These are phyloP conservation scores for Clanis bilineata DNA, from an alignment of 2,888 invertebrate species.

Conservation along the genomic window DNA sequence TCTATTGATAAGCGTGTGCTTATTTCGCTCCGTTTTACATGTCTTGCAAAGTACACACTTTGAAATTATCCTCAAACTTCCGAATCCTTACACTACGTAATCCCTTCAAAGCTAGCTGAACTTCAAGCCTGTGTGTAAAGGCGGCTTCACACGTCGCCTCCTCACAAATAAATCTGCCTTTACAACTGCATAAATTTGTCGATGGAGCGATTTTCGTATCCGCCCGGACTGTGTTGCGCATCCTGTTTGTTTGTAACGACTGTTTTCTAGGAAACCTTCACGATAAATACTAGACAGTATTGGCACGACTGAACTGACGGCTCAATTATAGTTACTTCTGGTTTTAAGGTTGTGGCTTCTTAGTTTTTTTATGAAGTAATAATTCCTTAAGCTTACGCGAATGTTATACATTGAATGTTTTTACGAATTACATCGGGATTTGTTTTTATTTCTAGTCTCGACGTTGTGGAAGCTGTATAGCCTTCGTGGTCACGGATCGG, in stretches of 20 bases:
- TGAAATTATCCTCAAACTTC: not conserved
- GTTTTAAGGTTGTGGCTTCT: not conserved
- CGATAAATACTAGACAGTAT: conserved; percentile 32
- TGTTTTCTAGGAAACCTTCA: conserved; percentile 47
- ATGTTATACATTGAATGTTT: no score
- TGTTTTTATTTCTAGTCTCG: no score
- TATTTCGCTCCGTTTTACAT: conserved; percentile 13
- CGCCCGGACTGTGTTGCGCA: conserved; percentile 62
- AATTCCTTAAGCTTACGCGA: no score
- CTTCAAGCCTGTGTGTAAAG: conserved; percentile 34
- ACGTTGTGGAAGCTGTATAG: no score
- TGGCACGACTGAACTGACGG: conserved; percentile 23
- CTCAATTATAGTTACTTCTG: not conserved
- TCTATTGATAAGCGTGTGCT: no score
- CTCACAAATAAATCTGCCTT: conserved; percentile 70
- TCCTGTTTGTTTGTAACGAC: conserved; percentile 62
- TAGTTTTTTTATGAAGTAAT: not conserved
- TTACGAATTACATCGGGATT: no score
- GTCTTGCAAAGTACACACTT: no score
- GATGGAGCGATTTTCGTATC: conserved; percentile 74
- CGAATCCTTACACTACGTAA: conserved; percentile 3
- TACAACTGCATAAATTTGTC: conserved; percentile 79
- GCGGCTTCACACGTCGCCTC: conserved; percentile 63
- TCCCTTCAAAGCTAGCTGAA: conserved; percentile 9
- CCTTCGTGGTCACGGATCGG: no score